Percentiles rank a stretch among this genome's conserved stretches.
These are phyloP conservation scores for Leptonema lineaticorne DNA, from an alignment of 1,140 invertebrate species.

Conservation along the genomic window DNA sequence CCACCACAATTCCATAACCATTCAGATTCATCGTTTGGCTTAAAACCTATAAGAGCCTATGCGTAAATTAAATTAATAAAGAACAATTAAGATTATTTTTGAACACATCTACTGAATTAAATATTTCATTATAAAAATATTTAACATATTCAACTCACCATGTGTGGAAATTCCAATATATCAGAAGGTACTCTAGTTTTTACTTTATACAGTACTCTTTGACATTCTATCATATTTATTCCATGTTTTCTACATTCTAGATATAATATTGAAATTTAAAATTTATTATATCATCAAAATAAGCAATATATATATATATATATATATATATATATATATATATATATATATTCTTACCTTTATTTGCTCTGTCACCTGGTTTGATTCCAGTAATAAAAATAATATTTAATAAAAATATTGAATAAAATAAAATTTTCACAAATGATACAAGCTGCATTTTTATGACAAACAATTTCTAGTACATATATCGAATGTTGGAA, in stretches of 20 bases:
- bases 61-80: neutral
- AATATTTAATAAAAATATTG: neutral
- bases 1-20: constrained; percentile 41
- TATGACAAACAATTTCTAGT: neutral
- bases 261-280: no score
- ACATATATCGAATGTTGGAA: neutral
- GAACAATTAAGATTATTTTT: neutral
- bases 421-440: neutral
- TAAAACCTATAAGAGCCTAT: constrained; percentile 28
- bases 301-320: no score
- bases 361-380: constrained; percentile 10
- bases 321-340: no score
- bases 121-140: no score
- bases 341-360: neutral
- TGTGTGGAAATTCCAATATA: constrained; percentile 47
- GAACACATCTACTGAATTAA: no score
- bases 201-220: constrained; percentile 25
- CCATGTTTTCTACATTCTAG: constrained; percentile 33
- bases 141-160: no score
- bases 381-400: neutral
- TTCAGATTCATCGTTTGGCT: neutral
- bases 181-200: constrained; percentile 38
- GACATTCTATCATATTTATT: constrained; percentile 30
- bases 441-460: neutral
- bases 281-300: no score